Conservation (phyloP, 2,888 invertebrate genomes). For the Rhaphigaster nebulosa region DNA sequence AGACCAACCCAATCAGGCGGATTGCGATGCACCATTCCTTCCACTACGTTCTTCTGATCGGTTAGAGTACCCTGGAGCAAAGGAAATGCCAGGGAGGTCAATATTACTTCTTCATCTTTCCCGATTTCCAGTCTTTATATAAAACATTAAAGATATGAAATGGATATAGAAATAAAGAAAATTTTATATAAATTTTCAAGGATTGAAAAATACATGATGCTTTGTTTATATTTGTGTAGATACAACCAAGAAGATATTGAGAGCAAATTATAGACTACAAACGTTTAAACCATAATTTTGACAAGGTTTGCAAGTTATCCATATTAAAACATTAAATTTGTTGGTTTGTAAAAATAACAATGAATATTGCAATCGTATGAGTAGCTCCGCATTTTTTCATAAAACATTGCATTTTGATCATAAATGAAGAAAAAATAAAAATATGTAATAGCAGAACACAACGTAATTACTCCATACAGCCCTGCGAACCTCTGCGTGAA, state of each 20-base stretch:
- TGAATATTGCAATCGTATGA: no score
- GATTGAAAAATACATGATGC: background rate
- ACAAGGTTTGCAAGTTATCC: no score
- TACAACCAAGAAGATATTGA: no score
- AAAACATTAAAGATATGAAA: background rate
- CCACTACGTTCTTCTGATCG: background rate
- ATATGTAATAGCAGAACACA: no score
- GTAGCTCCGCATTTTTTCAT: no score
- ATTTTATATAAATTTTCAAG: background rate
- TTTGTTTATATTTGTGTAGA: no score
- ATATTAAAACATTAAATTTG: no score
- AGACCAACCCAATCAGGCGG: slow-evolving; percentile 37
- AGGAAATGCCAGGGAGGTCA: background rate
- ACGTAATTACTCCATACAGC: background rate
- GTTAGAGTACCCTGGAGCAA: background rate
- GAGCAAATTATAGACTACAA: no score
- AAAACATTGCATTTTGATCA: no score
- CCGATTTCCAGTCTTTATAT: background rate
- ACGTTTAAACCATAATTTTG: no score
- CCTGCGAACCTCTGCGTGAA: background rate
- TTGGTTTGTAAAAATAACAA: no score
- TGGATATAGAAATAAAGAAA: background rate
- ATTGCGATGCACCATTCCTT: slow-evolving; percentile 42
- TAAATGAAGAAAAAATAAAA: no score
- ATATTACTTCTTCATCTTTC: background rate